phyloP scores from a whole-genome alignment of 2,888 invertebrate genomes.

The Calameuta pallipes region DNA sequence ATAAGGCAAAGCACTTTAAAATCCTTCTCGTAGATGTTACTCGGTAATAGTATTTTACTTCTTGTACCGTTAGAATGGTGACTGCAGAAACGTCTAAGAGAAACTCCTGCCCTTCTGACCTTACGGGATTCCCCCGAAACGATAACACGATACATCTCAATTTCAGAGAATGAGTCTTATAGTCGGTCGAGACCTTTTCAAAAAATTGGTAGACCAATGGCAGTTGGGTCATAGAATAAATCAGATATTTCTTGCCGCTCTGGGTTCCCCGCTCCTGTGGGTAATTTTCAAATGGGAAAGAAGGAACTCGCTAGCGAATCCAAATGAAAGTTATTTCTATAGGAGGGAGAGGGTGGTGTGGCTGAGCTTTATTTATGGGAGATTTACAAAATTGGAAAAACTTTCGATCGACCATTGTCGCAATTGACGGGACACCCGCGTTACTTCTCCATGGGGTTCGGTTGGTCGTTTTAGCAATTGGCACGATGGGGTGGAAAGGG shows the following conservation, averaged over 20 bases:
- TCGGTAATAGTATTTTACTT: not conserved
- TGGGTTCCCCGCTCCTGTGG: not conserved
- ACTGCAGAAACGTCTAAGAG: too few relatives aligned
- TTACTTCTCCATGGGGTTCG: not conserved
- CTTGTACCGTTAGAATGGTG: not conserved
- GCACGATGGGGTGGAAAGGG: not conserved
- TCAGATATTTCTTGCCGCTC: not conserved
- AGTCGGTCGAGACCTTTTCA: not conserved
- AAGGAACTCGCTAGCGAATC: conserved; percentile 11
- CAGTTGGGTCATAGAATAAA: conserved; percentile 8
- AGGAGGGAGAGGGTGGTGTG: not conserved
- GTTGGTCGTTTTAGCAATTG: not conserved
- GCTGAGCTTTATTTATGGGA: conserved; percentile 38
- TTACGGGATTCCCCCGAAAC: not conserved
- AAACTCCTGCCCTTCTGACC: not conserved
- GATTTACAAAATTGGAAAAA: conserved; percentile 39
- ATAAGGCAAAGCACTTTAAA: not conserved
- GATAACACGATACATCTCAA: not conserved
- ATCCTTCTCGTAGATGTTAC: not conserved
- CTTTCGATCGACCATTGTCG: conserved; percentile 12
- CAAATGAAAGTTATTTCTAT: conserved; percentile 21
- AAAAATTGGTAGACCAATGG: not conserved
- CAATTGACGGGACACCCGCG: not conserved
- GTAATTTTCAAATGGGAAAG: not conserved
- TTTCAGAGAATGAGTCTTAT: not conserved